Conservation (phyloP, 2,888 invertebrate genomes). For the Drosophila neonasuta region DNA sequence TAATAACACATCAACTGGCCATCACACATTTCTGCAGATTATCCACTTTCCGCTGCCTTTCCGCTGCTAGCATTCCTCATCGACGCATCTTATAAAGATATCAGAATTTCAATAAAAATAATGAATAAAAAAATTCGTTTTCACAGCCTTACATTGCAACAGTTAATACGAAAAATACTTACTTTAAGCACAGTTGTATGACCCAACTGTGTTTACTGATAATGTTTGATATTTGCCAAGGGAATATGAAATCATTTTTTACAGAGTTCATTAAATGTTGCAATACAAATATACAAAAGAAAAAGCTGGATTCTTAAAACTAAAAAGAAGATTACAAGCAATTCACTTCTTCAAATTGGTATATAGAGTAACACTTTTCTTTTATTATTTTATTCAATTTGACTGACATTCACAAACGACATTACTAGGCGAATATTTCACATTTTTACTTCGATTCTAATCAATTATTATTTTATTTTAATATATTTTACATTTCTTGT, state of each 20-base stretch:
- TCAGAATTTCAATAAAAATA: constrained; percentile 1
- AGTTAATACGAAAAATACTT: not conserved
- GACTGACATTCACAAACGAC: constrained; percentile 73
- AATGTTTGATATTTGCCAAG: too few species aligned
- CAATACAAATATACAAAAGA: too few species aligned
- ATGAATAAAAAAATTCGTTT: not conserved
- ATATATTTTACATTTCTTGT: constrained; percentile 62
- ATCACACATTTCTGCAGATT: constrained; percentile 33
- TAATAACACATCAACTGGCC: constrained; percentile 66
- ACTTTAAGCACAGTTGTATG: too few species aligned
- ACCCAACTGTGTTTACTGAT: too few species aligned
- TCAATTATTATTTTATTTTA: constrained; percentile 48
- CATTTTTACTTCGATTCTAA: constrained; percentile 42
- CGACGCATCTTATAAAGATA: constrained; percentile 17
- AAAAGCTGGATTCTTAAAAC: not conserved
- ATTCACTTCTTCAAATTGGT: not conserved
- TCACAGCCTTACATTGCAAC: too few species aligned
- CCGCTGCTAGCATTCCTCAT: constrained; percentile 12
- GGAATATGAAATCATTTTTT: too few species aligned
- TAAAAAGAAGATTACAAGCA: not conserved
- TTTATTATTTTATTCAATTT: constrained; percentile 56
- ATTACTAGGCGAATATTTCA: constrained; percentile 55
- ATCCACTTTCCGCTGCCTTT: constrained; percentile 21
- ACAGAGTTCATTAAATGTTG: too few species aligned
- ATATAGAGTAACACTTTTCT: constrained; percentile 68